phyloP scores from a whole-genome alignment of 2,113 vertebrate genomes.

The Hassar affinis region DNA sequence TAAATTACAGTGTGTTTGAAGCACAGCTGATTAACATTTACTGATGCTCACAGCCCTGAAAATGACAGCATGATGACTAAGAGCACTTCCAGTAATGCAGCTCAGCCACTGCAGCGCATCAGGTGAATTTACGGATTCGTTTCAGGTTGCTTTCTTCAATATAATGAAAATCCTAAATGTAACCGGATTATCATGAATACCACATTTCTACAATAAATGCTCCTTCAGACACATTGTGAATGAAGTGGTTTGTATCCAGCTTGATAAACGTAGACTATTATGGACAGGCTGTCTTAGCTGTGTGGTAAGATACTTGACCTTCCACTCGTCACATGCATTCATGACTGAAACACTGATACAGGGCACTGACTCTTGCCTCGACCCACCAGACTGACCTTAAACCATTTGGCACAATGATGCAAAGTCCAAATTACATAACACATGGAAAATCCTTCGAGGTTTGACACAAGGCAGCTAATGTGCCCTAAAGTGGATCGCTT shows the following conservation, averaged over 20 bases:
- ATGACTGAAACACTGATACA: neutral
- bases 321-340: neutral
- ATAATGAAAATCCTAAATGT: neutral
- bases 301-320: neutral
- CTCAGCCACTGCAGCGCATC: neutral
- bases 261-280: neutral
- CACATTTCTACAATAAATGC: neutral
- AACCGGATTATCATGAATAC: neutral
- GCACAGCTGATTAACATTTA: neutral
- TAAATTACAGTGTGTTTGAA: neutral
- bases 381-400: constrained; percentile 3
- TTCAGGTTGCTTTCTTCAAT: neutral
- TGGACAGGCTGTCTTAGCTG: neutral
- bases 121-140: neutral
- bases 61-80: constrained; percentile 1
- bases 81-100: neutral
- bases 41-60: neutral
- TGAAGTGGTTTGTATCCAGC: neutral
- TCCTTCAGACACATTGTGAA: neutral
- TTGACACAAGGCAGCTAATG: neutral
- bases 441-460: neutral
- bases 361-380: neutral
- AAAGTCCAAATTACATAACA: neutral
- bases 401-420: neutral
- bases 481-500: constrained; percentile 2